Conservation (phyloP, 2,888 invertebrate species). For the Drosophila prostipennis region DNA sequence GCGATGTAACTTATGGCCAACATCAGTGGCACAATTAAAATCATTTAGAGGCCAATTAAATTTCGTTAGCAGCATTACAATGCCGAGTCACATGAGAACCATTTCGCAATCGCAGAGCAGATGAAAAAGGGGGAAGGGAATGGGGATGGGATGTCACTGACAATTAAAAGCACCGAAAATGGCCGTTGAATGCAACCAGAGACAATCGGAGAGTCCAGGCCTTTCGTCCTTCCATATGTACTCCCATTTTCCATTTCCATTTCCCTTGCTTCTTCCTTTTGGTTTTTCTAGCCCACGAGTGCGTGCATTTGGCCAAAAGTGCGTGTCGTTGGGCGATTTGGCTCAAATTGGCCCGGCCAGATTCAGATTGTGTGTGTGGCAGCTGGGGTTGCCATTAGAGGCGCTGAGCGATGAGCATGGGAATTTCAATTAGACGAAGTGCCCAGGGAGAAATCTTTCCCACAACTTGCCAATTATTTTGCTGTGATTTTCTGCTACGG, state of each 20-base stretch:
- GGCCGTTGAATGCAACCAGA: constrained; percentile 58
- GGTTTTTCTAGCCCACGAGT: constrained; percentile 41
- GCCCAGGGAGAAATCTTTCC: constrained; percentile 64
- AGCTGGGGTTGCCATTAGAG: constrained; percentile 74
- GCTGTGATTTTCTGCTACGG: constrained; percentile 23
- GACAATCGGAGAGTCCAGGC: constrained; percentile 2
- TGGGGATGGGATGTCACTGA: constrained; percentile 18
- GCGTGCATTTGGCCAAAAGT: constrained; percentile 57
- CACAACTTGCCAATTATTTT: constrained; percentile 67
- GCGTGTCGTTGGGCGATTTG: constrained; percentile 73
- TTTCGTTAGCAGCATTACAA: constrained; percentile 78
- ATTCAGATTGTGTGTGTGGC: constrained; percentile 53
- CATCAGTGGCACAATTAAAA: constrained; percentile 80
- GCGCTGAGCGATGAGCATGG: constrained; percentile 60
- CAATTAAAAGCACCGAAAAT: constrained; percentile 77
- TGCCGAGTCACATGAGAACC: constrained; percentile 76
- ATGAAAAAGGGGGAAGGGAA: background rate
- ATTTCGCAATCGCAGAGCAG: constrained; percentile 47
- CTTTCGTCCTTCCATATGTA: constrained; percentile 19
- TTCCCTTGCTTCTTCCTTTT: constrained; percentile 19
- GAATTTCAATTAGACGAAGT: constrained; percentile 75
- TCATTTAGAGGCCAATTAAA: constrained; percentile 80
- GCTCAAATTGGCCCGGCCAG: constrained; percentile 65
- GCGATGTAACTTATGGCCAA: constrained; percentile 71
- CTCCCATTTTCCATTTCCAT: constrained; percentile 14